Base-by-base conservation (phyloP, 2,113 vertebrate species). In the Apeltes quadracus region DNA sequence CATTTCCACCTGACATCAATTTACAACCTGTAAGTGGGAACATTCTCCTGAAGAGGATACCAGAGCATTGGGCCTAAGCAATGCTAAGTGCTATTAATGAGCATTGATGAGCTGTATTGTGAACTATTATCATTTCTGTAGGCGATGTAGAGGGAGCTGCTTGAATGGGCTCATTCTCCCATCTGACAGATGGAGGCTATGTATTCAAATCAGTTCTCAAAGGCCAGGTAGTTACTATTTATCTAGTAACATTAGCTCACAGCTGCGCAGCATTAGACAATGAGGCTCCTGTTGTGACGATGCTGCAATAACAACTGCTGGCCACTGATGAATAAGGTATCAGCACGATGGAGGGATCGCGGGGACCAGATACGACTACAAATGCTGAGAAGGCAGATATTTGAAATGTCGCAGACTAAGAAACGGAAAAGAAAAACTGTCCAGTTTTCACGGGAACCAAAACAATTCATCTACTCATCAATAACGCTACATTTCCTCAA, bases 201-300 rank as follows among this genome's bases (percentile, higher is more conserved):
- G 10, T 0, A 20, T 29, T 56, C 18, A 43, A 32, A 69, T 56
- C 11, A 39, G 36, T 9, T 41, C 10, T 4, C 12, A n/a, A 29
- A 10, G 5, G 29, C 41, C 0, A 25, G 41, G n/a, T 58, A 58
- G 29, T 38, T n/a, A 12, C 1, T 20, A n/a, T 70, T 27, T 15
- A 50, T 50, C 10, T n/a, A 1, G 22, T 20, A 16, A 70, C 43
- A 50, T 70, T 59, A 39, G 16, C 68, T 70, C 68, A 27, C 68
- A 70, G 56, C 18, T 57, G 53, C 54, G 12, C 18, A 44, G 51
- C 53, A 32, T 25, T 4, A 58, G 46, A 46, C n/a, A 22, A 18
- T 1, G 29, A 69, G 41, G 20, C 5, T 48, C 54, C 54, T 36
- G 67, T 41, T 58, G 54, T 13, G 54, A 69, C 14, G 7, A 11